A percentile compares a stretch with the other conserved stretches of the same genome.
Conservation (phyloP, 92 coral and sea anemone species). For the Desmophyllum pertusum region DNA sequence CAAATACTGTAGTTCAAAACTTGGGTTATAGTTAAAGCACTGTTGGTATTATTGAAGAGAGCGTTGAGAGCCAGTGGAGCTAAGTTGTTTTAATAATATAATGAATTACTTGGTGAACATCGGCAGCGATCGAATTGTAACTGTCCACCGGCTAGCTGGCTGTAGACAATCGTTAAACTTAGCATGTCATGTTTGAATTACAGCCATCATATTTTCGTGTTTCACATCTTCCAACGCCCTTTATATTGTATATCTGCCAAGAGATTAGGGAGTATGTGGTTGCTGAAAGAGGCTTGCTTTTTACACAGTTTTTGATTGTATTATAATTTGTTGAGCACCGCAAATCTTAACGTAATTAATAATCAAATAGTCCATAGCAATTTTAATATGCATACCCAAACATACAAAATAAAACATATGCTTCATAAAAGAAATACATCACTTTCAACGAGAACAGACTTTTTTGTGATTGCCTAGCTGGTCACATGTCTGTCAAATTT, state of each 20-base stretch:
- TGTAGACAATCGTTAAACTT: background rate
- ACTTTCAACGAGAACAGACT: background rate
- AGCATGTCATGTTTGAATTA: background rate
- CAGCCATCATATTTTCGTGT: background rate
- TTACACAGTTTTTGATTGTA: background rate
- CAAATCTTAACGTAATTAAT: slow-evolving; percentile 23
- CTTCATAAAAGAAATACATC: background rate
- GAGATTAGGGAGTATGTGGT: background rate
- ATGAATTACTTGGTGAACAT: background rate
- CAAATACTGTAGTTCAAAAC: background rate
- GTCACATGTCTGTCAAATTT: background rate
- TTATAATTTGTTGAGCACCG: slow-evolving; percentile 37
- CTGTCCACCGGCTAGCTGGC: background rate
- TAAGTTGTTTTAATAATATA: background rate
- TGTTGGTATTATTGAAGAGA: background rate
- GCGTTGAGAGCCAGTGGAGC: background rate
- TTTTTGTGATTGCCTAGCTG: slow-evolving; percentile 2
- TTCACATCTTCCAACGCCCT: background rate
- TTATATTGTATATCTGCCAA: background rate
- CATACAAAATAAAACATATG: background rate
- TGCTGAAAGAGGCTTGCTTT: slow-evolving; percentile 5
- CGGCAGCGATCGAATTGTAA: background rate
- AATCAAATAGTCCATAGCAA: background rate
- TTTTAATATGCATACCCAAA: background rate
- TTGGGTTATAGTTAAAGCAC: background rate